Percentiles rank a stretch among this genome's conserved stretches.
Evolutionary conservation across 2,797 vertebrate genomes (phyloP).

Genomic region (Pteropus rufus): DNA sequence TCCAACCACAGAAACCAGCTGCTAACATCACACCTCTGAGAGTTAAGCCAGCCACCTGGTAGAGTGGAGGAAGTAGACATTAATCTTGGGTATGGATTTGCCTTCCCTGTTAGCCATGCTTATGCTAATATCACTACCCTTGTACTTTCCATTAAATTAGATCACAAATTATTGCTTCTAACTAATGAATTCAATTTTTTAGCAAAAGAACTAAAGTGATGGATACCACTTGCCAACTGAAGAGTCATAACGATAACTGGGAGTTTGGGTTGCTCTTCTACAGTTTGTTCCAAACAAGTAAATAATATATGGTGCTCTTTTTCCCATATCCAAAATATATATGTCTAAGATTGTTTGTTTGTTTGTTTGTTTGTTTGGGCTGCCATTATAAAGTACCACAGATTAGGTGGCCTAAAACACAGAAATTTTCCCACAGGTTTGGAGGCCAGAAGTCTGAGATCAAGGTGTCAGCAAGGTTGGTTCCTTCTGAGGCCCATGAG

Average conservation of each 20-base stretch:
- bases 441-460: neutral
- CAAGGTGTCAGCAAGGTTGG: neutral
- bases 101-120: neutral
- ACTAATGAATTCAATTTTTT: neutral
- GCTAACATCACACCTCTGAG: neutral
- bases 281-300: neutral
- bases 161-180: neutral
- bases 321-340: neutral
- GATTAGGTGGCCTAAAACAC: neutral
- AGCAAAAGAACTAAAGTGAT: neutral
- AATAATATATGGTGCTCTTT: neutral
- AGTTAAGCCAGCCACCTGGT: neutral
- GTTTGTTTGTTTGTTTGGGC: neutral
- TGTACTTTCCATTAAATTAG: neutral
- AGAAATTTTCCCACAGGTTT: neutral
- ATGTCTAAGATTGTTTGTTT: neutral
- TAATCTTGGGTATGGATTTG: neutral
- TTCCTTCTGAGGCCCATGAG: neutral
- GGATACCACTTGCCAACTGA: neutral
- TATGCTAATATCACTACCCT: neutral
- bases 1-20: neutral
- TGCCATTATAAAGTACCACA: neutral
- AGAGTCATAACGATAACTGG: neutral
- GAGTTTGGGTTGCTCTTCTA: neutral
- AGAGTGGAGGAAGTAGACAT: neutral